Conservation (phyloP, 2,113 vertebrate genomes). For the Vulpes lagopus region DNA sequence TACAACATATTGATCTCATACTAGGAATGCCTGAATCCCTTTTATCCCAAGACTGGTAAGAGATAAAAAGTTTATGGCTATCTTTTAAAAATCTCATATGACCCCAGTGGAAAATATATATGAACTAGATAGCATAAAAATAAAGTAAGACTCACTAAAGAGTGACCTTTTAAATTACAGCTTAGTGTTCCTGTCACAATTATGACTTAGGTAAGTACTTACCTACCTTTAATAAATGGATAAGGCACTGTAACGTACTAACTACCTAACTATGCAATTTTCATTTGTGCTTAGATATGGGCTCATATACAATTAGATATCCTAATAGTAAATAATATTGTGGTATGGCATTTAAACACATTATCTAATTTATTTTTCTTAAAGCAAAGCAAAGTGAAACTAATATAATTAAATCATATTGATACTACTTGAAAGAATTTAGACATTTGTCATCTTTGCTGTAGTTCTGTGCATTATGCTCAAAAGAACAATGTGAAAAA, state of each 20-base stretch:
- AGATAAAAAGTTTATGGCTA: constrained; percentile 30
- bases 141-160: constrained; percentile 9
- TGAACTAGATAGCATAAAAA: constrained; percentile 3
- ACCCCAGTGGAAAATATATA: neutral
- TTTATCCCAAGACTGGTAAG: neutral
- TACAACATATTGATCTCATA: neutral
- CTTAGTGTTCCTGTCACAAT: constrained; percentile 31
- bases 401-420: constrained; percentile 40
- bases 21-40: neutral
- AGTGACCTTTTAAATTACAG: constrained; percentile 32
- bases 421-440: neutral
- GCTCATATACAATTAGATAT: constrained; percentile 30
- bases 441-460: constrained; percentile 30
- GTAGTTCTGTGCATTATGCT: constrained; percentile 47
- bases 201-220: constrained; percentile 31
- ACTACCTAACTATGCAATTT: constrained; percentile 8
- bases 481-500: constrained; percentile 46
- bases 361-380: constrained; percentile 51
- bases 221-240: constrained; percentile 28
- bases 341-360: constrained; percentile 43
- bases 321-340: constrained; percentile 21
- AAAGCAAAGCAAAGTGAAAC: constrained; percentile 63
- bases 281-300: constrained; percentile 27
- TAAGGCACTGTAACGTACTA: neutral
- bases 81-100: neutral